Evolutionary conservation across 2,888 invertebrate species (phyloP), one percentile per base, ranked within the genome.

Genomic region (Palloptera scutellata): DNA sequence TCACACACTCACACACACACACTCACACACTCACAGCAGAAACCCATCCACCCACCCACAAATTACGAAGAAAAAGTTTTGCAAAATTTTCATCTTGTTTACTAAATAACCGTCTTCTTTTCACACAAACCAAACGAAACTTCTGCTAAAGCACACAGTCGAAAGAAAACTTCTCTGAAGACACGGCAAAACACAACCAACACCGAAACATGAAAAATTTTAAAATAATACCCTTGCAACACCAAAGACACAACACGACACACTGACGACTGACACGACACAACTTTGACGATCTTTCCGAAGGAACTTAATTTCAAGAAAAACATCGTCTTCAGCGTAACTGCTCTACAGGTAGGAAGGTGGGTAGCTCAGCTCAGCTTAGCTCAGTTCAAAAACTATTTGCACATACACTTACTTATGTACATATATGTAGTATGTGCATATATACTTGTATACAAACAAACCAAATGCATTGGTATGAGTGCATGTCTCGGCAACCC

Each of bases 351-450:
- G 30, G 30, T 30, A 30, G n/a, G n/a, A n/a, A n/a, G n/a, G n/a
- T n/a, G 51, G 40, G 52, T 61, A 61, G 61, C 53, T 61, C 51
- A 51, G 51, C 52, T 61, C 41, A 30, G 61, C 1, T 52, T 51
- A 40, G 61, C 53, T 61, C 41, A 61, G 30, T 52, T 41, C 52
- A 52, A 42, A 43, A 20, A 13, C 51, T 4, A 8, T 40, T 4
- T 9, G 17, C 52, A 61, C 40, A 15, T 40, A 30, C 52, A 11
- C 11, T 12, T 52, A n/a, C 48, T 6, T 20, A 45, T 19, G 51
- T 30, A 61, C 48, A 51, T 61, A 30, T 55, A 20, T 20, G n/a
- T n/a, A n/a, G 20, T 45, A 17, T n/a, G 17, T 60, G n/a, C 48
- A 20, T 61, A 11, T 48, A 20, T 61, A 51, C 30, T 13, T 20